These are phyloP conservation scores for Fissipunctia ypsillon DNA, from an alignment of 2,888 invertebrate genomes.

Conservation along the genomic window DNA sequence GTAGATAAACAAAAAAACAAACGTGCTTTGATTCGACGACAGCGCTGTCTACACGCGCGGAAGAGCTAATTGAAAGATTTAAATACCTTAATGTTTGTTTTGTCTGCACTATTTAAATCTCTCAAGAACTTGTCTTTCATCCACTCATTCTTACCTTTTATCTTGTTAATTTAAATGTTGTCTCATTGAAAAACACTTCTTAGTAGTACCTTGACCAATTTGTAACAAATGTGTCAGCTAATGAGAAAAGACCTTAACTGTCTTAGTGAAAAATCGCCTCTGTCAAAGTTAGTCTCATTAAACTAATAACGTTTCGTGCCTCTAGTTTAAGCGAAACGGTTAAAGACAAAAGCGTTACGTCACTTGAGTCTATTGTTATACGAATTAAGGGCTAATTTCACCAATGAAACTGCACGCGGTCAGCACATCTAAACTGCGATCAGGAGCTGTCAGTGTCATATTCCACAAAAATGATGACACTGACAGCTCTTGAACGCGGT, in stretches of 20 bases:
- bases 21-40: constrained; percentile 63
- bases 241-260: constrained; percentile 43
- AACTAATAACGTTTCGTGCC: constrained; percentile 57
- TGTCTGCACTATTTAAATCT: constrained; percentile 40
- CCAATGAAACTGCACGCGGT: background rate
- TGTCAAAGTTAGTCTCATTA: constrained; percentile 60
- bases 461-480: no score
- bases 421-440: background rate
- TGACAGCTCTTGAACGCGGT: no score
- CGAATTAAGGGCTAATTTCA: constrained; percentile 16
- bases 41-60: constrained; percentile 64
- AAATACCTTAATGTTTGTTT: constrained; percentile 50
- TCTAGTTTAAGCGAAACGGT: constrained; percentile 46
- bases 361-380: constrained; percentile 22
- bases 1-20: constrained; percentile 50
- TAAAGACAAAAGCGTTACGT: constrained; percentile 42
- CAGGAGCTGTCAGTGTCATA: no score
- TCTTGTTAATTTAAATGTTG: constrained; percentile 18
- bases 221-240: constrained; percentile 38
- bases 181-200: constrained; percentile 22
- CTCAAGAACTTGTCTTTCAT: constrained; percentile 31
- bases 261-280: constrained; percentile 62
- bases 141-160: constrained; percentile 15
- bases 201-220: constrained; percentile 21
- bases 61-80: constrained; percentile 65